Conservation (phyloP, 1,140 invertebrate species). For the Nasonia giraulti region DNA sequence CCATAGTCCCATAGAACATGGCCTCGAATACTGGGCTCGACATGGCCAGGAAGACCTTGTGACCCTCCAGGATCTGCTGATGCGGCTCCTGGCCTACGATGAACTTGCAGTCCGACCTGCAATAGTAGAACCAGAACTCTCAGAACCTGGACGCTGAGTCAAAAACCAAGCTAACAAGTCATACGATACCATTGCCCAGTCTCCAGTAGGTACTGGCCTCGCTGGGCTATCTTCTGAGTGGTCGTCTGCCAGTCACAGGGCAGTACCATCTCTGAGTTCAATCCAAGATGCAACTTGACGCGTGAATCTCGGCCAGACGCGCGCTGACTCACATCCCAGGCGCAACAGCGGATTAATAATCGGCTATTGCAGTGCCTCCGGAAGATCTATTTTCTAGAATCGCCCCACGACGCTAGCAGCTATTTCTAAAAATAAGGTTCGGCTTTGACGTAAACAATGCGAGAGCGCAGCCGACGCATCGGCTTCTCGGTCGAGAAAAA, state of each 20-base stretch:
- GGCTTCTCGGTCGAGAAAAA: neutral
- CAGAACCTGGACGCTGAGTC: neutral
- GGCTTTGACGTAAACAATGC: conserved; percentile 38
- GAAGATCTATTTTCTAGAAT: conserved; percentile 36
- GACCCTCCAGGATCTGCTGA: conserved; percentile 82
- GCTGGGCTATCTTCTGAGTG: conserved; percentile 80
- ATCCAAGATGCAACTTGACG: neutral
- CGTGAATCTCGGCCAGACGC: neutral
- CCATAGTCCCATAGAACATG: conserved; percentile 84
- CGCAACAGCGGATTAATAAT: neutral
- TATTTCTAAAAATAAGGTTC: conserved; percentile 40
- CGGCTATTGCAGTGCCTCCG: neutral
- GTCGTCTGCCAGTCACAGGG: conserved; percentile 83
- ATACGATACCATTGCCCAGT: conserved; percentile 81
- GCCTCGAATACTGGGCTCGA: conserved; percentile 88
- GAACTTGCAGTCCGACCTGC: conserved; percentile 82
- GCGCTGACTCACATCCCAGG: neutral
- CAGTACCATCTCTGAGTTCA: conserved; percentile 58
- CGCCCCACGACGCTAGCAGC: neutral
- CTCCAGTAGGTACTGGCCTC: conserved; percentile 82
- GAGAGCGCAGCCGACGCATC: neutral
- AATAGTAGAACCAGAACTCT: neutral
- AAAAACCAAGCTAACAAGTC: neutral
- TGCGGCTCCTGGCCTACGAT: conserved; percentile 86
- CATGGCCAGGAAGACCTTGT: conserved; percentile 89